phyloP scores from a whole-genome alignment of 2,888 invertebrate genomes.

The Parasteatoda lunata region DNA sequence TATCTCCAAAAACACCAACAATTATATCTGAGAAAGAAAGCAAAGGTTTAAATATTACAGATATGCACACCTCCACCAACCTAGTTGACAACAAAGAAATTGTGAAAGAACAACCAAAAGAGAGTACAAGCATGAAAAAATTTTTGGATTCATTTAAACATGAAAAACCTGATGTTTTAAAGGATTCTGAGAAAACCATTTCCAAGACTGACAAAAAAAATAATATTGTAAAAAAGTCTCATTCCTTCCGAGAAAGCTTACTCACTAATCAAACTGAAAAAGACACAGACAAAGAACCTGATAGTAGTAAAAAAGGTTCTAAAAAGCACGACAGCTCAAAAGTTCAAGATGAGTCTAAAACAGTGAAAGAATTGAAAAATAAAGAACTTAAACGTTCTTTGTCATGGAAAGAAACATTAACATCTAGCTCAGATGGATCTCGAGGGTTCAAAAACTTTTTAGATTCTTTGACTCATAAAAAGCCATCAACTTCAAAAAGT shows the following conservation, averaged over 20 bases:
- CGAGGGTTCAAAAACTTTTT: constrained; percentile 51
- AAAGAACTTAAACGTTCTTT: constrained; percentile 47
- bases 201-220: constrained; percentile 18
- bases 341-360: constrained; percentile 2
- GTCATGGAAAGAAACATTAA: constrained; percentile 38
- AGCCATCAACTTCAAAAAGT: constrained; percentile 21
- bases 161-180: constrained; percentile 12
- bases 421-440: constrained; percentile 20
- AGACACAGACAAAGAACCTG: constrained; percentile 1
- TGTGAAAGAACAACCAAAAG: constrained; percentile 10
- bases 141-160: constrained; percentile 41
- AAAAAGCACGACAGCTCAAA: not conserved
- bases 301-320: constrained; percentile 12
- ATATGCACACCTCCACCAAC: not conserved
- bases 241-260: constrained; percentile 41
- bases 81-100: not conserved
- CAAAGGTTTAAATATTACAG: no score
- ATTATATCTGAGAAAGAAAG: no score
- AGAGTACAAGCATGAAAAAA: constrained; percentile 24
- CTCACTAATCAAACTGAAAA: not conserved
- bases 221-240: constrained; percentile 25
- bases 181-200: constrained; percentile 14
- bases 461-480: constrained; percentile 55
- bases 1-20: no score
- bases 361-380: constrained; percentile 12